Percentiles rank a stretch among this genome's conserved stretches.
Evolutionary conservation across 2,888 invertebrate species (phyloP).

Genomic region (Thecocarcelia acutangulata): DNA sequence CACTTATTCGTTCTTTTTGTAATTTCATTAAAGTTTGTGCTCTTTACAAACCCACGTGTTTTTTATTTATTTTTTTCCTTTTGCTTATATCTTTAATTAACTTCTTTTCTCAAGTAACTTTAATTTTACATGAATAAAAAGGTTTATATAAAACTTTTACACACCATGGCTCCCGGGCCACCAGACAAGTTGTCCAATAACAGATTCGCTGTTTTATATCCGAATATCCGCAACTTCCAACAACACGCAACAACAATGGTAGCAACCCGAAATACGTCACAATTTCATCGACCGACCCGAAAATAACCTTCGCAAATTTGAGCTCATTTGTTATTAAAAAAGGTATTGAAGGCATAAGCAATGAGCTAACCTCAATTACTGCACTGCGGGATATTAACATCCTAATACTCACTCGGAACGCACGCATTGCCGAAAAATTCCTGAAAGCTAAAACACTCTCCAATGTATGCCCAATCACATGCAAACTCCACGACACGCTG

Average conservation of each 20-base stretch:
- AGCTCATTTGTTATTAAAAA: slow-evolving; percentile 4
- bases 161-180: background rate
- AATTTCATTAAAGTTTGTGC: too few species aligned
- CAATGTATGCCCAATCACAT: background rate
- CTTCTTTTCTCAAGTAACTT: too few species aligned
- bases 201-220: background rate
- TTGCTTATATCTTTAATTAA: background rate
- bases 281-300: background rate
- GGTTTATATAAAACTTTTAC: too few species aligned
- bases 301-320: too few species aligned
- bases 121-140: too few species aligned
- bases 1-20: too few species aligned
- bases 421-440: slow-evolving; percentile 34
- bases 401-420: slow-evolving; percentile 1
- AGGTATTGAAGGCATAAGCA: slow-evolving; percentile 6
- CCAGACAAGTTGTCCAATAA: background rate
- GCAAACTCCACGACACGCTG: slow-evolving; percentile 30
- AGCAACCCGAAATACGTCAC: background rate
- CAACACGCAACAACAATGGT: background rate
- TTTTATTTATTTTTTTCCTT: too few species aligned
- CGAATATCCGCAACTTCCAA: background rate
- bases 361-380: slow-evolving; percentile 4
- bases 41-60: too few species aligned
- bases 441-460: slow-evolving; percentile 60
- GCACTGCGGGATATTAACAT: slow-evolving; percentile 17